A percentile compares a stretch with the other conserved stretches of the same genome.
These are phyloP conservation scores for Paradoxurus hermaphroditus DNA, from an alignment of 2,113 vertebrate genomes.

Conservation along the genomic window DNA sequence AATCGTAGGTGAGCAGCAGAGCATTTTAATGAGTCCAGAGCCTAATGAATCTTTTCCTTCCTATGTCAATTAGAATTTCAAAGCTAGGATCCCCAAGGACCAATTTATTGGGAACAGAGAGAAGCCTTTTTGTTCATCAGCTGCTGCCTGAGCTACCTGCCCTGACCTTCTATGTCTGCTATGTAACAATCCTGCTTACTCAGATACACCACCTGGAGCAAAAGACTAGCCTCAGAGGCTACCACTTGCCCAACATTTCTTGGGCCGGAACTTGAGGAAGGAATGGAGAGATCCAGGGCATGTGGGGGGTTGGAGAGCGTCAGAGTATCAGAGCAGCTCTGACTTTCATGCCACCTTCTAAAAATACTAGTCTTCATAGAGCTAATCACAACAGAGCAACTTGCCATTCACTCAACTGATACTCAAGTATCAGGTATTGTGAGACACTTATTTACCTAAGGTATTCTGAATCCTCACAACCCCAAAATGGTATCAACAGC, in stretches of 20 bases:
- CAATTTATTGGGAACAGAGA: conserved; percentile 80
- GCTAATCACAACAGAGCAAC: neutral
- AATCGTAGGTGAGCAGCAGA: conserved; percentile 79
- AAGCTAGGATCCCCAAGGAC: conserved; percentile 81
- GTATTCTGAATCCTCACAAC: conserved; percentile 33
- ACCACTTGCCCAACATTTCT: conserved; percentile 54
- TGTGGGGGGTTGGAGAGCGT: neutral
- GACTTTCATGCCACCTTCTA: neutral
- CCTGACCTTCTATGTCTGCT: conserved; percentile 59
- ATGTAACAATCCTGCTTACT: conserved; percentile 58
- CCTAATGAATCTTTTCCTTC: conserved; percentile 83
- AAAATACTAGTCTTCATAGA: conserved; percentile 8
- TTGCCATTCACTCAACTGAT: neutral
- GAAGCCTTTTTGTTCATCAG: conserved; percentile 77
- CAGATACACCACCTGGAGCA: conserved; percentile 59
- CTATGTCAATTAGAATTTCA: conserved; percentile 85
- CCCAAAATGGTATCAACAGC: neutral
- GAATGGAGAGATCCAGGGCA: neutral
- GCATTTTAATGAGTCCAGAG: conserved; percentile 82
- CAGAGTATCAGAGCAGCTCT: neutral
- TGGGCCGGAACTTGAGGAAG: neutral
- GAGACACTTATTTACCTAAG: neutral
- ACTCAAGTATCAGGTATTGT: neutral
- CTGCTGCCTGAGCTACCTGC: conserved; percentile 46
- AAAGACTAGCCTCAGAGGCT: conserved; percentile 59